A percentile compares a stretch with the other conserved stretches of the same genome.
These are phyloP conservation scores for Diphyllodes magnificus DNA, from an alignment of 2,113 vertebrate species.

Conservation along the genomic window DNA sequence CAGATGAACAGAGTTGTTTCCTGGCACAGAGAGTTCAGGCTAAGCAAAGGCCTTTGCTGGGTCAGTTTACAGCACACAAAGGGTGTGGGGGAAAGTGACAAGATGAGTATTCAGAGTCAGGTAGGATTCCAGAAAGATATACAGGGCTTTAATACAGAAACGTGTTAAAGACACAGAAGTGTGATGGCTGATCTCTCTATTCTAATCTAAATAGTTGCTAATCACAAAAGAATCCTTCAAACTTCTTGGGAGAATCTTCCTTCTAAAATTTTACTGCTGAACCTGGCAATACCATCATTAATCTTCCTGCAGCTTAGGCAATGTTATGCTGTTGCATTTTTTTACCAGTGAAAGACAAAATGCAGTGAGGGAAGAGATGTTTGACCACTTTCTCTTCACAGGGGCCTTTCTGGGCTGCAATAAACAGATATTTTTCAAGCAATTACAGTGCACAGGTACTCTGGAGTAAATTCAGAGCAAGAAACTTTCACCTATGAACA, in stretches of 20 bases:
- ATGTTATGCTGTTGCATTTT: not conserved
- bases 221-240: not conserved
- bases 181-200: not conserved
- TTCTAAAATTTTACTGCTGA: not conserved
- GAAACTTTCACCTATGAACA: not conserved
- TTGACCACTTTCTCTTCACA: not conserved
- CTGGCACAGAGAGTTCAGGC: not conserved
- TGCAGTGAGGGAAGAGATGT: not conserved
- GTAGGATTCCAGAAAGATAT: not conserved
- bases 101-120: not conserved
- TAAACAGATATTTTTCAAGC: not conserved
- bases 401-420: not conserved
- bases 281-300: not conserved
- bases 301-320: not conserved
- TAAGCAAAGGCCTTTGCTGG: not conserved
- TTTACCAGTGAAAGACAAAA: not conserved
- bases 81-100: not conserved
- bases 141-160: not conserved
- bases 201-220: not conserved
- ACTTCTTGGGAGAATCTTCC: rapidly evolving
- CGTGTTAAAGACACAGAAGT: not conserved
- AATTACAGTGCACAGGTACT: not conserved
- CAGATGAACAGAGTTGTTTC: not conserved
- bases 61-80: not conserved
- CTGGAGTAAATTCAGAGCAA: not conserved